Percentiles rank a stretch among this genome's conserved stretches.
Conservation (phyloP, 2,888 invertebrate species). For the Diplazon laetatorius region DNA sequence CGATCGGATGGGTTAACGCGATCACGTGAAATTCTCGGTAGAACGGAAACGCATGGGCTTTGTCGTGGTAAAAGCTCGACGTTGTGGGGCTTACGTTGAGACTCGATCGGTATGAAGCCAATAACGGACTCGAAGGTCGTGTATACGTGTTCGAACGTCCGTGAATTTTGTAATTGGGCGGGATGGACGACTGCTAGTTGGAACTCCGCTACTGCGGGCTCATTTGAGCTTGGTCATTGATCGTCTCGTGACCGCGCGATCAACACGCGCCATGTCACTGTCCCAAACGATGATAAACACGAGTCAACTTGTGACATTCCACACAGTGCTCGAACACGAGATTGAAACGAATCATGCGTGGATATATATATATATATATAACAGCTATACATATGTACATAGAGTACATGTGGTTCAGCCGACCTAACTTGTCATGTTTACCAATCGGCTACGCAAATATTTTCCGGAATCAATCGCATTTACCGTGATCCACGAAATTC, state of each 20-base stretch:
- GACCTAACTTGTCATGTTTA: constrained; percentile 30
- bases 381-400: no score
- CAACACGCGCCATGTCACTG: constrained; percentile 43
- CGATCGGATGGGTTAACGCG: constrained; percentile 28
- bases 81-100: constrained; percentile 29
- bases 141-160: constrained; percentile 68
- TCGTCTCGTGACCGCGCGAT: constrained; percentile 17
- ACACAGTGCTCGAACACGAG: constrained; percentile 20
- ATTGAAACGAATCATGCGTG: constrained; percentile 54
- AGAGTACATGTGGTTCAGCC: no score
- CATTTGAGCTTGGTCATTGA: constrained; percentile 63
- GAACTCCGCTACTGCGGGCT: constrained; percentile 30
- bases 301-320: constrained; percentile 48
- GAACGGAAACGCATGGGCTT: constrained; percentile 74
- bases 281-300: constrained; percentile 4
- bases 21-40: constrained; percentile 68
- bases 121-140: constrained; percentile 73
- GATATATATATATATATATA: no score
- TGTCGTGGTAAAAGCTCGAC: constrained; percentile 68
- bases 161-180: constrained; percentile 71
- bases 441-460: constrained; percentile 52
- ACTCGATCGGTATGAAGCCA: no score
- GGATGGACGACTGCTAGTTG: constrained; percentile 28
- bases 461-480: constrained; percentile 44
- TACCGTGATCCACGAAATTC: constrained; percentile 31